A percentile compares a stretch with the other conserved stretches of the same genome.
These are phyloP conservation scores for Forficula auricularia DNA, from an alignment of 1,140 invertebrate genomes.

Conservation along the genomic window DNA sequence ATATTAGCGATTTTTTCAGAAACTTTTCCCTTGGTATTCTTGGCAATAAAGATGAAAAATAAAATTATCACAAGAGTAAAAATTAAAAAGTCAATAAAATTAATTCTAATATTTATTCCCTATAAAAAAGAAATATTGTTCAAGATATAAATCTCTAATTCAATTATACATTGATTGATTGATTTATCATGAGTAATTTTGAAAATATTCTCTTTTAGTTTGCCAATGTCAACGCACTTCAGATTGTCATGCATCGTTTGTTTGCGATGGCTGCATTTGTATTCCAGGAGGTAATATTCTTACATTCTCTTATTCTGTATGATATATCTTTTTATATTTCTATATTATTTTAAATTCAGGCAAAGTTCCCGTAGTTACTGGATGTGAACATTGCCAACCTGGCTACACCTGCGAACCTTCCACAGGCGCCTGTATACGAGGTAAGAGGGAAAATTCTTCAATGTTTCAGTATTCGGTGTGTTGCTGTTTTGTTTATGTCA, in stretches of 20 bases:
- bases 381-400: conserved; percentile 54
- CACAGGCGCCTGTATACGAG: conserved; percentile 60
- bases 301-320: neutral
- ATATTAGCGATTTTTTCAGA: no score
- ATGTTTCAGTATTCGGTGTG: conserved; percentile 16
- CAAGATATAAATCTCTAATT: no score
- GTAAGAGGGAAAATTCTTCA: conserved; percentile 34
- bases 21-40: no score
- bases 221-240: conserved; percentile 44
- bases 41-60: no score
- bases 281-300: conserved; percentile 31
- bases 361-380: conserved; percentile 18
- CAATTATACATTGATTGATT: no score
- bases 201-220: conserved; percentile 32
- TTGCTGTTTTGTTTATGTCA: conserved; percentile 21
- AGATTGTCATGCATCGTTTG: conserved; percentile 36
- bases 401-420: conserved; percentile 53
- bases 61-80: no score
- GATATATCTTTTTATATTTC: neutral
- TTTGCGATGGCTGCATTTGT: conserved; percentile 50
- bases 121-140: no score
- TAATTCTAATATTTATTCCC: no score
- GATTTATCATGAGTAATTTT: no score
- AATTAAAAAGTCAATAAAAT: no score
- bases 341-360: conserved; percentile 1